A percentile compares a stretch with the other conserved stretches of the same genome.
Evolutionary conservation across 2,888 invertebrate species (phyloP).

Genomic region (Drosophila formosana): DNA sequence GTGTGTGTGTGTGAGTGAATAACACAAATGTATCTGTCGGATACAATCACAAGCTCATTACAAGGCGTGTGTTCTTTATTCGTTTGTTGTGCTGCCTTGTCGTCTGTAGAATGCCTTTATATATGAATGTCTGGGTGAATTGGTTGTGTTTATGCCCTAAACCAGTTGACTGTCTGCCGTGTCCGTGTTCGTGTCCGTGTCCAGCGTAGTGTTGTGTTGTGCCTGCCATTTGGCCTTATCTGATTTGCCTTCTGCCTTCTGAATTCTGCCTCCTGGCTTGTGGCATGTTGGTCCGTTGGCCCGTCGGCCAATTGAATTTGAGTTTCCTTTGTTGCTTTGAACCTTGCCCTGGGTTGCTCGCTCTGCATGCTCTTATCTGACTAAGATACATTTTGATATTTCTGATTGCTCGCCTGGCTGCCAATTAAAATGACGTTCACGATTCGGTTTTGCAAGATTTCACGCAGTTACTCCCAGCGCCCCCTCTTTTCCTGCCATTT

Average conservation of each 20-base stretch:
- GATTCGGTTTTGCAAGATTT: slow-evolving; percentile 50
- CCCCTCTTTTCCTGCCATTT: slow-evolving; percentile 15
- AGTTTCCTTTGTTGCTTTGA: slow-evolving; percentile 49
- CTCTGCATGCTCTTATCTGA: slow-evolving; percentile 36
- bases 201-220: not conserved
- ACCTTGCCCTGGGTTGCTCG: slow-evolving; percentile 36
- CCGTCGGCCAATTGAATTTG: slow-evolving; percentile 58
- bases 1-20: slow-evolving; percentile 23
- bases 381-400: slow-evolving; percentile 53
- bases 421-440: slow-evolving; percentile 73
- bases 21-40: slow-evolving; percentile 70
- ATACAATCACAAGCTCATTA: slow-evolving; percentile 76
- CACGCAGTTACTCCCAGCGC: slow-evolving; percentile 3
- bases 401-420: slow-evolving; percentile 57
- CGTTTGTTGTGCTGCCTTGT: slow-evolving; percentile 25
- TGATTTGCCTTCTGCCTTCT: slow-evolving; percentile 64
- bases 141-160: slow-evolving; percentile 21
- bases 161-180: slow-evolving; percentile 41
- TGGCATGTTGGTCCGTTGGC: slow-evolving; percentile 12
- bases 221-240: slow-evolving; percentile 65
- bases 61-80: slow-evolving; percentile 50
- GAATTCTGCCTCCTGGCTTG: slow-evolving; percentile 35
- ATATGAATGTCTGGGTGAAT: slow-evolving; percentile 5
- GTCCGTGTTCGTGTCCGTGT: slow-evolving; percentile 56
- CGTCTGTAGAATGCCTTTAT: not conserved